Evolutionary conservation across 2,113 vertebrate genomes (phyloP), one percentile per base, ranked within the genome.

Genomic region (Periophthalmodon schlosseri): DNA sequence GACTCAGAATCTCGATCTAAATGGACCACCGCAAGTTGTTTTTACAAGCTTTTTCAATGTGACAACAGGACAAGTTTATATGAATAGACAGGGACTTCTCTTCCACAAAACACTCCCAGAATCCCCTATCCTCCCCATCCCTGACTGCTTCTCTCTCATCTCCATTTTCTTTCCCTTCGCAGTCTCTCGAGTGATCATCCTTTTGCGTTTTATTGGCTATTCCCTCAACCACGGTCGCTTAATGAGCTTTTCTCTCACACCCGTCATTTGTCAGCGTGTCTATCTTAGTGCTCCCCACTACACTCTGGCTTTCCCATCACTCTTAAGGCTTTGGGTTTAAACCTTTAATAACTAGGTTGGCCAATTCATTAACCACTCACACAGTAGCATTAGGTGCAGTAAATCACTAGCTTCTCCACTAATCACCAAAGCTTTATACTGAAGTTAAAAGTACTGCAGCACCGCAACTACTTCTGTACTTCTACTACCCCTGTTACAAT

Each of bases 201-300:
- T 84, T 84, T 70, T 89, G 68, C 57, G 77, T 86, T 87, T 86
- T 83, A 86, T 85, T 80, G 80, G 81, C 86, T 82, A 80, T 77
- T 88, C 78, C 81, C 78, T 84, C 74, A 78, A 75, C 85, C 39
- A 24, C 47, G 44, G 67, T 67, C 72, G 78, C 74, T 80, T 88
- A 91, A 92, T 86, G 88, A 90, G 86, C 82, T 86, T 82, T 83
- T 82, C 81, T 36, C 57, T 78, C 73, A 75, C 73, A 83, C 77
- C 60, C 77, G 72, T 81, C 71, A 84, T 84, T 87, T 79, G 66
- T 83, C 86, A 80, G 75, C 69, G 28, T 76, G 44, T 66, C 65
- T 50, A 28, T 57, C 58, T 63, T 65, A n/a, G 10, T 28, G 44
- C 16, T 70, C 52, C 52, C 52, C 52, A 21, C 20, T 68, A 65